Base-by-base conservation (phyloP, 2,113 vertebrate species). In the Neogale vison region DNA sequence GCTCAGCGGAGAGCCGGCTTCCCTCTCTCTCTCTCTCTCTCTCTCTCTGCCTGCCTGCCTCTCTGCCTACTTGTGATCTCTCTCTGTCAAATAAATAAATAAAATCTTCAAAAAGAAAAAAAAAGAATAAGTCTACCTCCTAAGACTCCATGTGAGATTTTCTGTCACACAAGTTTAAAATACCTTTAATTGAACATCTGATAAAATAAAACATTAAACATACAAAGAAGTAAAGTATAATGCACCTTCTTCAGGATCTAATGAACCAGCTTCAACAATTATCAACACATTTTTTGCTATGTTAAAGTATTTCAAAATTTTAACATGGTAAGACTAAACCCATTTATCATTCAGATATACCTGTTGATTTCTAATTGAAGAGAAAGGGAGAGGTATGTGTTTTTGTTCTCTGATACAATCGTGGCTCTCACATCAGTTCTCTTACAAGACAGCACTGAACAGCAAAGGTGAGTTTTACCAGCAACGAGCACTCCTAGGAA, bases 241-340 rank as follows among this genome's bases (percentile, higher is more conserved):
- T 24, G 7, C 36, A 91, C 31, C 21, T 18, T 72, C 21, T 18
- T 79, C 71, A 34, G 39, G 24, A 65, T n/a, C 55, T n/a, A 24
- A 88, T 88, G 42, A 91, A 59, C 14, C 26, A 90, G 29, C 47
- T 92, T 94, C 72, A 80, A 90, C 14, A 86, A 89, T 31, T 90
- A 81, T 72, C 47, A 76, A 92, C 14, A 80, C 7, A 59, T 59
- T 80, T 88, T 84, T 71, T 71, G 79, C 9, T 50, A 20, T 77
- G 81, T 47, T 71, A 90, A 92, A 79, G 92, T 79, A 13, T 71
- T 89, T 80, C 65, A 65, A 69, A 94, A 94, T 69, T 24, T 85
- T 81, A 79, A 23, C 24, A 77, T 36, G 6, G 14, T 67, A 14
- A 97, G 59, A 55, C n/a, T 95, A 92, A 86, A 55, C 86, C 82